These are phyloP conservation scores for Enteromius mattozi DNA, from an alignment of 2,797 vertebrate genomes.

Conservation along the genomic window DNA sequence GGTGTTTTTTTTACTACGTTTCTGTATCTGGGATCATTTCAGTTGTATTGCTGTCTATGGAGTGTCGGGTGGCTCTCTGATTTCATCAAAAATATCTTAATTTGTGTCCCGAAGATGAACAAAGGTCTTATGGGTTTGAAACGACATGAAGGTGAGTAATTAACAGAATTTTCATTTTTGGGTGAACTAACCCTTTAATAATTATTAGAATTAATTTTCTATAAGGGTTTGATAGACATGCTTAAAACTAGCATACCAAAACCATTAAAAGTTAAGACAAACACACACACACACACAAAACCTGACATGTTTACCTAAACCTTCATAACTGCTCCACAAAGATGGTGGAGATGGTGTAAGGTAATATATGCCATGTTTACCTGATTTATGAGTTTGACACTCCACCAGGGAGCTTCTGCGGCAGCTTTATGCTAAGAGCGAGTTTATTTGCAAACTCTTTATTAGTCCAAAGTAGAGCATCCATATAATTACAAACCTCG, in stretches of 20 bases:
- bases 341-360: background rate
- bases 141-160: too few species aligned
- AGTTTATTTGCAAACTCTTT: constrained; percentile 76
- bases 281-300: too few species aligned
- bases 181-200: too few species aligned
- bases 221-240: background rate
- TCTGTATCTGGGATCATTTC: too few species aligned
- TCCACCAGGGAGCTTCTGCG: constrained; percentile 48
- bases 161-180: too few species aligned
- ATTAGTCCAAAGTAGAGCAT: constrained; percentile 77
- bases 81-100: too few species aligned
- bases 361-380: constrained; percentile 8
- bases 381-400: constrained; percentile 16
- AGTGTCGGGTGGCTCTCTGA: too few species aligned
- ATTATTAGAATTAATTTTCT: background rate
- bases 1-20: too few species aligned
- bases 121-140: too few species aligned
- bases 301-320: background rate
- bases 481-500: constrained; percentile 87
- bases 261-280: background rate
- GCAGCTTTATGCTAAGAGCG: constrained; percentile 59
- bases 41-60: too few species aligned
- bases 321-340: constrained; percentile 16
- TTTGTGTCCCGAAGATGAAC: too few species aligned
- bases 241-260: background rate